Conservation (phyloP, 2,113 vertebrate genomes). For the Equus quagga region DNA sequence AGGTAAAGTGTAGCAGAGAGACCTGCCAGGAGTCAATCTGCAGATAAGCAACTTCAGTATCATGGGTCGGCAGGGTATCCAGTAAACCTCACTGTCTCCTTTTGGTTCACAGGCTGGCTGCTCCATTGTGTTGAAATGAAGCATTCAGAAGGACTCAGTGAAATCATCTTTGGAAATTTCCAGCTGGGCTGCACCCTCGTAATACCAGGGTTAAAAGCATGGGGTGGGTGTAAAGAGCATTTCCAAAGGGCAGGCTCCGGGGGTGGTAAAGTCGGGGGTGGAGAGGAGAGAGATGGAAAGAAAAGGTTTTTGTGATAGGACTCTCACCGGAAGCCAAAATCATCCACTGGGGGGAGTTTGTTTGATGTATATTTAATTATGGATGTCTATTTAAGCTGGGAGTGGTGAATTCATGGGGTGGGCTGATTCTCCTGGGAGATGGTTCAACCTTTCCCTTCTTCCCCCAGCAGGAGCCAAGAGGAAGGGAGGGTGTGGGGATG, state of each 20-base stretch:
- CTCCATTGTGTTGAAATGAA: slow-evolving; percentile 9
- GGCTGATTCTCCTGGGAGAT: not conserved
- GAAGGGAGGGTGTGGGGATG: not conserved
- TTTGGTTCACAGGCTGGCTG: not conserved
- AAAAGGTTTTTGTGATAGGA: slow-evolving; percentile 51
- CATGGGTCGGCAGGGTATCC: not conserved
- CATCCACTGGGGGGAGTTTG: not conserved
- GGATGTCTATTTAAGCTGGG: not conserved
- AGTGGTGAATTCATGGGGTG: not conserved
- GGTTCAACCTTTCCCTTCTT: not conserved
- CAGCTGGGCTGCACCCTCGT: not conserved
- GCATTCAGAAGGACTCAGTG: not conserved
- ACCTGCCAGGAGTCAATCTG: too few relatives aligned
- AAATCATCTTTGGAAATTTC: slow-evolving; percentile 60
- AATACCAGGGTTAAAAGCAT: slow-evolving; percentile 63
- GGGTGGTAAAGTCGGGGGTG: not conserved
- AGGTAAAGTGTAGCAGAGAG: not conserved
- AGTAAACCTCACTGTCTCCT: not conserved
- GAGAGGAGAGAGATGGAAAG: not conserved
- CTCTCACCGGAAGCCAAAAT: not conserved
- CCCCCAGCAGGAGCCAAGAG: not conserved
- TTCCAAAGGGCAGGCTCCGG: slow-evolving; percentile 41
- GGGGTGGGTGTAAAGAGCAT: slow-evolving; percentile 30
- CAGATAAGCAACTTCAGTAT: not conserved
- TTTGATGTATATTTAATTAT: slow-evolving; percentile 67